A percentile compares a stretch with the other conserved stretches of the same genome.
These are phyloP conservation scores for Gonocerus acuteangulatus DNA, from an alignment of 2,888 invertebrate genomes.

Conservation along the genomic window DNA sequence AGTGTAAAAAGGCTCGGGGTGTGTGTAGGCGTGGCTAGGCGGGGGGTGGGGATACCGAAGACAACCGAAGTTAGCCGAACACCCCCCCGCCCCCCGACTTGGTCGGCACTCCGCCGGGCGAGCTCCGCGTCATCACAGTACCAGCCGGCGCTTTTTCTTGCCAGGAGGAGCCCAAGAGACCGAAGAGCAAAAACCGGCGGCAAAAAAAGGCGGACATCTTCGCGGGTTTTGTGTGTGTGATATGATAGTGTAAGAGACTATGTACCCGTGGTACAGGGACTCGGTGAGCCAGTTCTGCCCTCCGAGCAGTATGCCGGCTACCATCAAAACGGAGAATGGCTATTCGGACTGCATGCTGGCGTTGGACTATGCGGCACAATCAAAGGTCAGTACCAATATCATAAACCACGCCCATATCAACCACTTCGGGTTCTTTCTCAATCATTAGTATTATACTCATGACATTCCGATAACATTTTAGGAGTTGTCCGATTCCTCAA, in stretches of 20 bases:
- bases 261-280: slow-evolving; percentile 59
- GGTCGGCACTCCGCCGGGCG: slow-evolving; percentile 14
- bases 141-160: slow-evolving; percentile 9
- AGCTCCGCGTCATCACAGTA: slow-evolving; percentile 25
- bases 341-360: slow-evolving; percentile 65
- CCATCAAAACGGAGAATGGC: slow-evolving; percentile 57
- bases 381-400: slow-evolving; percentile 50
- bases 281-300: slow-evolving; percentile 45
- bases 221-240: neutral
- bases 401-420: neutral
- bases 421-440: neutral
- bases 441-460: no score
- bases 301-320: slow-evolving; percentile 53
- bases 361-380: slow-evolving; percentile 59
- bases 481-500: no score
- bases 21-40: slow-evolving; percentile 12
- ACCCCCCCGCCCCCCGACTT: slow-evolving; percentile 22
- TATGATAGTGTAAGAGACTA: slow-evolving; percentile 39
- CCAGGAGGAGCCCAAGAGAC: neutral
- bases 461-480: no score
- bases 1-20: slow-evolving; percentile 4
- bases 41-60: slow-evolving; percentile 29
- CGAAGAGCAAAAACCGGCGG: slow-evolving; percentile 6
- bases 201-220: neutral
- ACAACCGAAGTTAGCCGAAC: slow-evolving; percentile 32